These are phyloP conservation scores for Busseola fusca DNA, from an alignment of 2,888 invertebrate species.

Conservation along the genomic window DNA sequence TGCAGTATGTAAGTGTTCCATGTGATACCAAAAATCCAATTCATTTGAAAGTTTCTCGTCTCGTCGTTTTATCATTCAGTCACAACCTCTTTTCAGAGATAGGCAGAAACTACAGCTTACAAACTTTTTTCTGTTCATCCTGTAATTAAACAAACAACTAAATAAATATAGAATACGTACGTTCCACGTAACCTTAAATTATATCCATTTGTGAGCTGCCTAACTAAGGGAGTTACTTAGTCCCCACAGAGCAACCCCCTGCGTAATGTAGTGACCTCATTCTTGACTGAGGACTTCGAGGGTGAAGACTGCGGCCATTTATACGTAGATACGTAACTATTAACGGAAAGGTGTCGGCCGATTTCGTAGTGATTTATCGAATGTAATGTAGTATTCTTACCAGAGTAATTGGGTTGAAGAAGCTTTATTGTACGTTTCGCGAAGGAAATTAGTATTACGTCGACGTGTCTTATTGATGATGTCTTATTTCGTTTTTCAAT, in stretches of 20 bases:
- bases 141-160: background rate
- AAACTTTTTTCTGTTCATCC: background rate
- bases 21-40: background rate
- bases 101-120: background rate
- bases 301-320: constrained; percentile 4
- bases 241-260: constrained; percentile 18
- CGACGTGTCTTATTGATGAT: background rate
- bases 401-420: constrained; percentile 4
- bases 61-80: no score
- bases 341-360: constrained; percentile 20
- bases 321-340: constrained; percentile 5
- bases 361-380: constrained; percentile 11
- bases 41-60: constrained; percentile 1
- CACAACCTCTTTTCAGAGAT: background rate
- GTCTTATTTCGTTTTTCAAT: background rate
- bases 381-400: background rate
- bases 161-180: constrained; percentile 15
- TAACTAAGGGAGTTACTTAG: constrained; percentile 28
- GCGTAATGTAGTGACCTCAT: constrained; percentile 32
- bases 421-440: background rate
- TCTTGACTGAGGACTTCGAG: constrained; percentile 21
- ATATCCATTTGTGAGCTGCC: constrained; percentile 8
- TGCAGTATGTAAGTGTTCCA: background rate
- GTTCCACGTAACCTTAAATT: background rate
- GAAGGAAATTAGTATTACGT: background rate